A percentile compares a stretch with the other conserved stretches of the same genome.
Conservation (phyloP, 2,888 invertebrate species). For the Tinea trinotella region DNA sequence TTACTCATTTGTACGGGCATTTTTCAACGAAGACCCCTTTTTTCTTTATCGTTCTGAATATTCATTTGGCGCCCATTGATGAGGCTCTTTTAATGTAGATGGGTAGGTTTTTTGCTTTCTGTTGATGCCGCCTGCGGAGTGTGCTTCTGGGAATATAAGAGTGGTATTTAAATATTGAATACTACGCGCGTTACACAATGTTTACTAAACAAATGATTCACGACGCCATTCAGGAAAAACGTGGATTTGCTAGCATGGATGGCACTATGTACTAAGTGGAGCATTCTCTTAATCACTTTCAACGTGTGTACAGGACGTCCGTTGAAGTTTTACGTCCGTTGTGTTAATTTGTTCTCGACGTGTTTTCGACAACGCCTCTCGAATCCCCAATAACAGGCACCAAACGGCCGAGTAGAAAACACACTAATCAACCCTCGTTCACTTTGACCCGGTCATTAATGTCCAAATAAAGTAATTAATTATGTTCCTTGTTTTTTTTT, state of each 20-base stretch:
- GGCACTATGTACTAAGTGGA: neutral
- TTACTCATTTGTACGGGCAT: constrained; percentile 35
- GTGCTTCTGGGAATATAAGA: neutral
- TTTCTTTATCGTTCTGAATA: constrained; percentile 60
- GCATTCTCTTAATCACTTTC: neutral
- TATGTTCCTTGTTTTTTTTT: constrained; percentile 60
- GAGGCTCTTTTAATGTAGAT: constrained; percentile 6
- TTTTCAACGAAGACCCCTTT: constrained; percentile 44
- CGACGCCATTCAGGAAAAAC: constrained; percentile 9
- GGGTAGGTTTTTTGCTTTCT: neutral
- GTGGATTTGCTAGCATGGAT: neutral
- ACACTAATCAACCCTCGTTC: constrained; percentile 61
- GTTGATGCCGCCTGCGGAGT: neutral
- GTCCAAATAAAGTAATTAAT: constrained; percentile 71
- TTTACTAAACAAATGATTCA: constrained; percentile 43
- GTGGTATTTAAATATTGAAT: constrained; percentile 19
- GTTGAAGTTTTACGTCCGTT: constrained; percentile 16
- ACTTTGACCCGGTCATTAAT: constrained; percentile 63
- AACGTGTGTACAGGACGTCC: constrained; percentile 16
- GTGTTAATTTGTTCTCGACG: constrained; percentile 18
- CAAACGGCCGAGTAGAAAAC: constrained; percentile 34
- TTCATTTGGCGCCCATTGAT: constrained; percentile 44
- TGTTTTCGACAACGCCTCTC: constrained; percentile 19
- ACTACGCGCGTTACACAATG: neutral
- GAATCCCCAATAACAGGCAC: constrained; percentile 33